phyloP scores from a whole-genome alignment of 1,140 invertebrate genomes.

The Drosophila erecta region DNA sequence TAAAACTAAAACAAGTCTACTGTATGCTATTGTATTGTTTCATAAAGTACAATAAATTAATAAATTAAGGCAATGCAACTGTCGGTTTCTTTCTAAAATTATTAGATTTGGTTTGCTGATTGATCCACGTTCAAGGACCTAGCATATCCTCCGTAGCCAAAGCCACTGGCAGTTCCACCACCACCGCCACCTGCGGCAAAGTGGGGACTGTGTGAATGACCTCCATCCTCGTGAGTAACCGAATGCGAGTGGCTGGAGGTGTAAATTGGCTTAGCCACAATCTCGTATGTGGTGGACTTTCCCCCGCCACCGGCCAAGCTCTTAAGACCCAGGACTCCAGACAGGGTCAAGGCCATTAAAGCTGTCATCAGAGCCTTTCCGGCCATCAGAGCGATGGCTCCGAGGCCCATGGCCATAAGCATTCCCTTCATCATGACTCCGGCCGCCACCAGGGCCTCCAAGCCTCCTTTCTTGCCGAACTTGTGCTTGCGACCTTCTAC shows the following conservation, averaged over 20 bases:
- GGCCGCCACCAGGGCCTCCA: conserved; percentile 87
- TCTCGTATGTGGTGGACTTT: conserved; percentile 92
- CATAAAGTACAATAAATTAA: conserved; percentile 47
- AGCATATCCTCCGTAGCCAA: conserved; percentile 86
- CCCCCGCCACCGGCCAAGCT: conserved; percentile 88
- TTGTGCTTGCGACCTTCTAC: conserved; percentile 87
- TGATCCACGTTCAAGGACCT: conserved; percentile 72
- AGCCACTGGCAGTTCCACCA: conserved; percentile 86
- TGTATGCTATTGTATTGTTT: background rate
- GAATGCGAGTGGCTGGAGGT: conserved; percentile 90
- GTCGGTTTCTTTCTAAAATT: conserved; percentile 15
- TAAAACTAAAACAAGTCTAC: background rate
- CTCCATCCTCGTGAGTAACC: conserved; percentile 87
- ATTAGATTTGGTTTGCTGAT: conserved; percentile 51
- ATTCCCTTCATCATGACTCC: conserved; percentile 90
- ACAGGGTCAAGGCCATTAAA: conserved; percentile 91
- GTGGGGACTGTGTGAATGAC: conserved; percentile 85
- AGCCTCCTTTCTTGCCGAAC: conserved; percentile 86
- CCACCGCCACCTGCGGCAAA: conserved; percentile 87
- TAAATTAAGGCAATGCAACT: conserved; percentile 35
- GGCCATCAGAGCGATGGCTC: conserved; percentile 90
- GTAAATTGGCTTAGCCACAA: conserved; percentile 92
- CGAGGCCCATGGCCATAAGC: conserved; percentile 90
- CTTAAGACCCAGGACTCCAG: conserved; percentile 91
- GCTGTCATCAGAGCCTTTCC: conserved; percentile 94